Base-by-base conservation (phyloP, 1,140 invertebrate genomes). In the Papilio polytes region DNA sequence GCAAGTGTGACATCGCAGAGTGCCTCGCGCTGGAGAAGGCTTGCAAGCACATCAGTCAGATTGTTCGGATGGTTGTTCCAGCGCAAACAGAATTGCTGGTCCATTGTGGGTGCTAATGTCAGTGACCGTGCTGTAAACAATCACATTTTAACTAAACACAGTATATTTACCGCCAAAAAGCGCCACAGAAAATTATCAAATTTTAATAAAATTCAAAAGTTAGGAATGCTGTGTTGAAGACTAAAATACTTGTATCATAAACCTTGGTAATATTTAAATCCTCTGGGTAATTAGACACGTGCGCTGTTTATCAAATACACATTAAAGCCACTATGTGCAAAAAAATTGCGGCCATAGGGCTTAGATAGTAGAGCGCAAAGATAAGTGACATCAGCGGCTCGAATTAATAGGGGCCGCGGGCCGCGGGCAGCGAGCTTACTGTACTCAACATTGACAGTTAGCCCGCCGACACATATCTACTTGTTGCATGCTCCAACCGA, bases 41-140 rank as follows among this genome's bases (percentile, higher is more conserved):
- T 98, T 91, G 97, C 98, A 88, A 98, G 96, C 89, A 98, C 98
- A 95, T 98, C 97, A 88, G 98, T 98, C 93, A 98, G 96, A 95
- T 98, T 98, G 94, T 96, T 97, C 91, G 97, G 98, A 96, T 98
- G 98, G 96, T 98, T 98, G 96, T 98, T 98, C 98, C 98, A 99
- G 94, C 98, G 97, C 92, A 99, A 97, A 96, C 98, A 98, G 96
- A 98, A 99, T 96, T 98, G 98, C 96, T 98, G 98, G 96, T 98
- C 98, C 97, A 98, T 98, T 96, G 96, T 97, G 95, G 94, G 93
- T 92, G 92, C 91, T 93, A 93, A 87, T 94, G 95, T 95, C 94
- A 95, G 91, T 94, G 95, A 92, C 91, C 94, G 93, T 94, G 92
- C 95, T 95, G 93, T 82, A 91, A 94, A 89, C 90, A 87, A 83